phyloP scores from a whole-genome alignment of 64 coral and sea anemone genomes.

The Actinia equina region DNA sequence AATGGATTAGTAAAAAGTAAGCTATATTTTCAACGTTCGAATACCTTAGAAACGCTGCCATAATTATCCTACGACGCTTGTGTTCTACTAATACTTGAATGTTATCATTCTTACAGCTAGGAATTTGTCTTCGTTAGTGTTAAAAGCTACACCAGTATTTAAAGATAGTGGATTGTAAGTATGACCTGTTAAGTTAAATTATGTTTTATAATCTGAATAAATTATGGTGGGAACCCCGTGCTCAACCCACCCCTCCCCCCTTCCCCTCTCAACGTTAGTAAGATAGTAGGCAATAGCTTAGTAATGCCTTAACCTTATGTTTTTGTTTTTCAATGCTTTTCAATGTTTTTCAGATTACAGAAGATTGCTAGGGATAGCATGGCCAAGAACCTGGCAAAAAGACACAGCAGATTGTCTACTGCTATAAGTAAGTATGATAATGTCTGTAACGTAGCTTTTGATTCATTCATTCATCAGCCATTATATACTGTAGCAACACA shows the following conservation, averaged over 20 bases:
- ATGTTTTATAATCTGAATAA: too few species aligned
- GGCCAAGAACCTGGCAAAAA: conserved; percentile 52
- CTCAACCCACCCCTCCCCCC: too few species aligned
- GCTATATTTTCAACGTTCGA: background rate
- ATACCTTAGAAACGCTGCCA: background rate
- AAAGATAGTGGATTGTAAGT: conserved; percentile 70
- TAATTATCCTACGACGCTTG: background rate
- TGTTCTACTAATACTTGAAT: background rate
- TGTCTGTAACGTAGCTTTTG: background rate
- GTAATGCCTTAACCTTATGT: too few species aligned
- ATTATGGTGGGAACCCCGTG: too few species aligned
- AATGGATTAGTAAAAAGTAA: conserved; percentile 41
- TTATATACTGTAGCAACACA: too few species aligned
- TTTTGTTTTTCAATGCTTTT: background rate
- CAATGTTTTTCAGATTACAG: too few species aligned
- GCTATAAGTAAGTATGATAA: conserved; percentile 46
- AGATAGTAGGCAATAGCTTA: too few species aligned
- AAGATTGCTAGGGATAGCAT: conserved; percentile 60
- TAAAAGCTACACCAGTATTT: conserved; percentile 23
- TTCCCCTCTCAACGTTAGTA: too few species aligned
- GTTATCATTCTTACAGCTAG: conserved; percentile 12
- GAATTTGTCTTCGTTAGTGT: conserved; percentile 36
- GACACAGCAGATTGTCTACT: conserved; percentile 49
- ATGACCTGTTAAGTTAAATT: background rate
- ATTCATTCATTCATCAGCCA: too few species aligned